phyloP scores from a whole-genome alignment of 92 coral and sea anemone species.

The Diadumene lineata region DNA sequence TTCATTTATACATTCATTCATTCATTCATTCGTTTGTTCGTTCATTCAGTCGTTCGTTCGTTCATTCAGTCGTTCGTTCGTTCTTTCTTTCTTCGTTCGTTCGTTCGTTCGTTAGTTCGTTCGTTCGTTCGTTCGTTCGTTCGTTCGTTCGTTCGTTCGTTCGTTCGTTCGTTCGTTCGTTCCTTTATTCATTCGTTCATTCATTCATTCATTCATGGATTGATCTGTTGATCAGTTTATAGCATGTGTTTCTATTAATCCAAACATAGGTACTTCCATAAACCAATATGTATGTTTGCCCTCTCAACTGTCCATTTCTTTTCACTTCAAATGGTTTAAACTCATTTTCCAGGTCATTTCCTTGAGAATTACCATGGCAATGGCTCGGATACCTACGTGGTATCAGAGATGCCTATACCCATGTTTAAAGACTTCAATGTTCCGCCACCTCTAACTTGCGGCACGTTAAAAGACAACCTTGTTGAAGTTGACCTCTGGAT shows the following conservation, averaged over 20 bases:
- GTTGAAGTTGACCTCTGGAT: slow-evolving; percentile 97
- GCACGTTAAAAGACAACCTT: slow-evolving; percentile 67
- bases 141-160: background rate
- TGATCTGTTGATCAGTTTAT: too few relatives aligned
- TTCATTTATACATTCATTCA: background rate
- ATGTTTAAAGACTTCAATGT: slow-evolving; percentile 85
- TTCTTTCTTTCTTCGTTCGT: background rate
- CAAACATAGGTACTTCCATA: too few relatives aligned
- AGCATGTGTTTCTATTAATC: too few relatives aligned
- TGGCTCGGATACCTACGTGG: slow-evolving; percentile 57
- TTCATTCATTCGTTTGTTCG: background rate
- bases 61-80: background rate
- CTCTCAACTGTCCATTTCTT: background rate
- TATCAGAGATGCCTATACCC: slow-evolving; percentile 90
- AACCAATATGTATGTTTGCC: too few relatives aligned
- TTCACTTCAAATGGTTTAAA: background rate
- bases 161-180: background rate
- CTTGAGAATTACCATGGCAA: slow-evolving; percentile 56
- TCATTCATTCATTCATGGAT: background rate
- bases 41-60: background rate
- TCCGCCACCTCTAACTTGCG: slow-evolving; percentile 86
- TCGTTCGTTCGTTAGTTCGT: background rate
- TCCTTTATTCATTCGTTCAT: background rate
- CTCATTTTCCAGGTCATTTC: slow-evolving; percentile 56
- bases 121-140: background rate